Evolutionary conservation across 2,888 invertebrate species (phyloP).

Genomic region (Maniola hyperantus): DNA sequence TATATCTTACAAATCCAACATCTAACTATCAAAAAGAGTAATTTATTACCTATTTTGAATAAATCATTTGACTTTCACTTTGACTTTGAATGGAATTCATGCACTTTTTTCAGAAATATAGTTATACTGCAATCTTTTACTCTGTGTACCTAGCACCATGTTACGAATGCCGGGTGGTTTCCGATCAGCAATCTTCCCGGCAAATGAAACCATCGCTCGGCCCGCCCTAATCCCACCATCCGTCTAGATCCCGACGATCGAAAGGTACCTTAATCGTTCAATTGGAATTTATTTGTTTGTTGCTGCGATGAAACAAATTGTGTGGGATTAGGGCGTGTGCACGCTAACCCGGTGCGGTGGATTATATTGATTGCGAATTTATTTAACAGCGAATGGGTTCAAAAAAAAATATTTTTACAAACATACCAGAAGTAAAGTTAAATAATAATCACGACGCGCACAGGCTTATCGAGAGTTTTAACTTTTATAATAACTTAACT

Average conservation of each 20-base stretch:
- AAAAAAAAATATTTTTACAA: too few species aligned
- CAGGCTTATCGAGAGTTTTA: too few species aligned
- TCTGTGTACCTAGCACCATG: conserved; percentile 30
- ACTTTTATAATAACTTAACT: too few species aligned
- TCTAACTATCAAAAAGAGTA: too few species aligned
- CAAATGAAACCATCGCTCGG: conserved; percentile 51
- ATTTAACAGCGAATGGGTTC: neutral
- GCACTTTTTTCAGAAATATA: neutral
- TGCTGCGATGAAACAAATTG: conserved; percentile 62
- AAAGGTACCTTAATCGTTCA: conserved; percentile 69
- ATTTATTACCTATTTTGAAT: too few species aligned
- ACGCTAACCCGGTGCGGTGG: conserved; percentile 11
- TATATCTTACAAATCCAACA: too few species aligned
- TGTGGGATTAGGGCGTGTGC: conserved; percentile 46
- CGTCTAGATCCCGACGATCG: conserved; percentile 58
- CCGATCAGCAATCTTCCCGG: conserved; percentile 46
- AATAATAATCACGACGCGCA: too few species aligned
- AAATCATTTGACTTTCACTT: too few species aligned
- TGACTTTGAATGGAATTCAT: too few species aligned
- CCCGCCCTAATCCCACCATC: conserved; percentile 55
- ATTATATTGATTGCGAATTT: conserved; percentile 3
- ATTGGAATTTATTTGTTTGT: conserved; percentile 66
- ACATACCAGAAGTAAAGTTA: too few species aligned
- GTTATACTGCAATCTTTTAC: conserved; percentile 27
- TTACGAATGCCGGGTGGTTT: conserved; percentile 49